Conservation (phyloP, 1,140 invertebrate genomes). For the Bombus superbus region DNA sequence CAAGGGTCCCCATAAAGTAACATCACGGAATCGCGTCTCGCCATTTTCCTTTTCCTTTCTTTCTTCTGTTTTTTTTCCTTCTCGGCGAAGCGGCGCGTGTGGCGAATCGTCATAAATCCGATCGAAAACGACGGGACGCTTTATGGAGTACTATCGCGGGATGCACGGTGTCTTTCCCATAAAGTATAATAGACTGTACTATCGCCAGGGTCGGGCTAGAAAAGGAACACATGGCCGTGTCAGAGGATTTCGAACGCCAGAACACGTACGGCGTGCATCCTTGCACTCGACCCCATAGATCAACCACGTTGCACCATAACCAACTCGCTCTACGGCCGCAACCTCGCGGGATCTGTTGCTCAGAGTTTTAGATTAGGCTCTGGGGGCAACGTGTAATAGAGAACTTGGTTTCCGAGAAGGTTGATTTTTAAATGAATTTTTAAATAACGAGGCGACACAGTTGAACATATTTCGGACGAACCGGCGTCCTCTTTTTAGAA, state of each 20-base stretch:
- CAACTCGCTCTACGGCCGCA: background rate
- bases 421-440: background rate
- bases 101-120: conserved; percentile 34
- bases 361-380: background rate
- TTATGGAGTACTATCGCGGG: background rate
- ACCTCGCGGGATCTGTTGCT: conserved; percentile 1
- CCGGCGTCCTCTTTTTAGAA: too few species aligned
- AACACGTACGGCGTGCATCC: conserved; percentile 25
- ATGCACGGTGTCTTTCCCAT: background rate
- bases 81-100: conserved; percentile 18
- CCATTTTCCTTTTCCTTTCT: background rate
- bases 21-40: background rate
- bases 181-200: conserved; percentile 14
- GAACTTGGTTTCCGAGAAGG: background rate
- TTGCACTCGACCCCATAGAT: conserved; percentile 22
- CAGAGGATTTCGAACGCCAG: conserved; percentile 9
- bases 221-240: conserved; percentile 20
- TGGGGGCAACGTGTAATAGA: background rate
- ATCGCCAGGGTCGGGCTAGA: background rate
- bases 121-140: conserved; percentile 12
- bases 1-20: conserved; percentile 7
- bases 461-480: too few species aligned
- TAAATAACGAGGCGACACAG: background rate
- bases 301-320: background rate
- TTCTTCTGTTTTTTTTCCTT: background rate